Evolutionary conservation across 2,888 invertebrate genomes (phyloP), one percentile per base, ranked within the genome.

Genomic region (Scrobipalpa atriplicella): DNA sequence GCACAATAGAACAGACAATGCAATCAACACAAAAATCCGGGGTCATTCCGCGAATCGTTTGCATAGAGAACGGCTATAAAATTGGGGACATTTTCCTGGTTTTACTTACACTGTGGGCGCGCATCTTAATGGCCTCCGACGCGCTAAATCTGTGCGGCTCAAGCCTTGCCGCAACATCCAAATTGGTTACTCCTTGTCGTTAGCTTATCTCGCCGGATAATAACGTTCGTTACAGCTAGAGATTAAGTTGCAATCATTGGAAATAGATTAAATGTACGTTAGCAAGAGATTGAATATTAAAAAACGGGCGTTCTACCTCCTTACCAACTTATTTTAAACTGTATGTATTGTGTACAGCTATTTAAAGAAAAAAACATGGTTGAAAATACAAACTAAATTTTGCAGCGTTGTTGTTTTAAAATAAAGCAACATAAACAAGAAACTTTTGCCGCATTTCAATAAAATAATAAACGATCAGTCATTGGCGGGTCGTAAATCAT

Each of bases 151-250:
- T 83, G 76, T 69, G 75, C 69, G 79, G 81, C 77, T 83, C 80
- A 80, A 78, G 75, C 75, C 72, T 77, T 74, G 73, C 80, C 81
- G 78, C 82, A 82, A 81, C 80, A 83, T 78, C 78, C 79, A 80
- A 83, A 85, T 80, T 80, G 81, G 82, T 82, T 79, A 78, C 79
- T 78, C 78, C 76, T 77, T 78, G 80, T 81, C 79, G 78, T 81
- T 81, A 80, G 77, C 81, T 81, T 81, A 81, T 81, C 81, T 80
- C 74, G 72, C 71, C 76, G 73, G 75, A 75, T 79, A 78, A 73
- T 75, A 64, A 54, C 66, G 68, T 65, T 65, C 56, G 62, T 56
- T 63, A 18, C 38, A 47, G 54, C 47, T 13, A 16, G n/a, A 62
- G 65, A 58, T 65, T 66, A 62, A 52, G 39, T 10, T 18, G 64